These are phyloP conservation scores for Numenius arquata DNA, from an alignment of 2,113 vertebrate species.

Conservation along the genomic window DNA sequence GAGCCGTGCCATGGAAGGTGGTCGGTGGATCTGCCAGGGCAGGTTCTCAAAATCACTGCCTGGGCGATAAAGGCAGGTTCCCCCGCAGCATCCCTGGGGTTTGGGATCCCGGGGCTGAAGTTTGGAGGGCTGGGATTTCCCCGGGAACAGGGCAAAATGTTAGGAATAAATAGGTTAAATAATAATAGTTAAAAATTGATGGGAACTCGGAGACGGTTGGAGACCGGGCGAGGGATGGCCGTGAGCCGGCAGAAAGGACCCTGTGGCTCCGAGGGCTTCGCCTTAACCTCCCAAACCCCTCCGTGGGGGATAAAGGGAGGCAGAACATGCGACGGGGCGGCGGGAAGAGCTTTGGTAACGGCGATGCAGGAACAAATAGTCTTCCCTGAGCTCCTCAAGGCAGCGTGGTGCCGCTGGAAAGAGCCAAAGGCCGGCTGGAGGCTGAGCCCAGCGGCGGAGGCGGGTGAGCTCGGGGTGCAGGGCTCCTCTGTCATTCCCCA, in stretches of 20 bases:
- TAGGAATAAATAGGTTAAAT: not conserved
- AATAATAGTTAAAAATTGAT: not conserved
- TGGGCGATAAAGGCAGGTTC: too few species aligned
- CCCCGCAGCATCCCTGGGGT: rapidly evolving
- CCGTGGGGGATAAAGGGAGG: rapidly evolving
- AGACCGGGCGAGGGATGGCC: not conserved
- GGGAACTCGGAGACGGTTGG: not conserved
- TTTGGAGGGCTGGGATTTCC: not conserved
- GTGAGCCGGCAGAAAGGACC: not conserved
- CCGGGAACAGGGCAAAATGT: not conserved
- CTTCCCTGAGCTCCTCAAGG: not conserved
- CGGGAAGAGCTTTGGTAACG: not conserved
- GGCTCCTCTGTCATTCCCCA: not conserved
- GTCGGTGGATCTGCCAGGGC: rapidly evolving
- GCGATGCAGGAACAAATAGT: not conserved
- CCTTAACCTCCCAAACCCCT: not conserved
- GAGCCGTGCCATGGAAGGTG: rapidly evolving
- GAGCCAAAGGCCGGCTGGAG: not conserved
- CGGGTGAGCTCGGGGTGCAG: not conserved
- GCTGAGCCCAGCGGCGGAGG: not conserved
- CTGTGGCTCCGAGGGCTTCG: not conserved
- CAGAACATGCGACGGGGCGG: not conserved
- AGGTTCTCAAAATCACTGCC: not conserved
- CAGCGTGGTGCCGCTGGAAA: rapidly evolving
- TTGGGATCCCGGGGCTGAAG: not conserved